Conservation (phyloP, 1,140 invertebrate genomes). For the Caerostris darwini region DNA sequence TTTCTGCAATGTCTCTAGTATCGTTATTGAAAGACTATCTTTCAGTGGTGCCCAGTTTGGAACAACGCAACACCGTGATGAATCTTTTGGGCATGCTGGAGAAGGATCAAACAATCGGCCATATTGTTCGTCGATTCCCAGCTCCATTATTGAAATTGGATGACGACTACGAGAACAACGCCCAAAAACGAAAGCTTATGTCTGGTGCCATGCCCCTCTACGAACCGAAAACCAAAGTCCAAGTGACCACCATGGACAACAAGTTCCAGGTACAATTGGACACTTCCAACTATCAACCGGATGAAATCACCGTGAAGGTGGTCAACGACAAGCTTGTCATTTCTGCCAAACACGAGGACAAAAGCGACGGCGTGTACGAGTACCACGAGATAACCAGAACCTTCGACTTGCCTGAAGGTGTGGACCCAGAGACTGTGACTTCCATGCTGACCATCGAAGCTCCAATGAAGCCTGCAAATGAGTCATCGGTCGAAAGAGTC, state of each 20-base stretch:
- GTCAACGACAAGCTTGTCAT: conserved; percentile 60
- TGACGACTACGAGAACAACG: neutral
- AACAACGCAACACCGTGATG: neutral
- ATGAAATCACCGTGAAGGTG: conserved; percentile 65
- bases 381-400: conserved; percentile 48
- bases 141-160: neutral
- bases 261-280: conserved; percentile 67
- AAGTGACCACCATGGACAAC: conserved; percentile 27
- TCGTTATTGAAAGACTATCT: conserved; percentile 25
- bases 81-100: conserved; percentile 26
- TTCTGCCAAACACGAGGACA: conserved; percentile 69
- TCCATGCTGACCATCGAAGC: conserved; percentile 66
- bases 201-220: neutral
- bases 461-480: neutral
- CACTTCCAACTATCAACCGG: conserved; percentile 54
- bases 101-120: conserved; percentile 40
- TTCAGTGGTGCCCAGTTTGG: neutral
- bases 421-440: conserved; percentile 38
- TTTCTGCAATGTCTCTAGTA: no score
- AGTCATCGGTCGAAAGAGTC: neutral
- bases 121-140: conserved; percentile 25
- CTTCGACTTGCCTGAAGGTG: conserved; percentile 26
- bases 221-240: conserved; percentile 62
- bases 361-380: conserved; percentile 63
- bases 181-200: neutral